Evolutionary conservation across 2,113 vertebrate genomes (phyloP).

Genomic region (Anarrhichthys ocellatus): DNA sequence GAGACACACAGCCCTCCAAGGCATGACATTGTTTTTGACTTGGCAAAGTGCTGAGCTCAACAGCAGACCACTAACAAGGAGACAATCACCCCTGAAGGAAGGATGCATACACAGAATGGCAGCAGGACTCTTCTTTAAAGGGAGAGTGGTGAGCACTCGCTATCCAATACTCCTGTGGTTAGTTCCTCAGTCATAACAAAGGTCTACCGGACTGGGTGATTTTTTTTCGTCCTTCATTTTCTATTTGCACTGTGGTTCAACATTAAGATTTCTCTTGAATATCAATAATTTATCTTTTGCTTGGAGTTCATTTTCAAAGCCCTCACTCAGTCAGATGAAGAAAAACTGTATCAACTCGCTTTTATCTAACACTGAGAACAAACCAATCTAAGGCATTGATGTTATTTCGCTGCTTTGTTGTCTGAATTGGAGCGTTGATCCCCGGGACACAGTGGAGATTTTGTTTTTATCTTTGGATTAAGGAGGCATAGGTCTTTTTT

Average conservation of each 20-base stretch:
- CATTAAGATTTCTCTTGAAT: slow-evolving; percentile 67
- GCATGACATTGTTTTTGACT: slow-evolving; percentile 84
- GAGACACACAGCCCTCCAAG: slow-evolving; percentile 72
- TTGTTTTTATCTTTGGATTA: slow-evolving; percentile 80
- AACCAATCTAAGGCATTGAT: slow-evolving; percentile 69
- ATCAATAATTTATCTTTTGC: slow-evolving; percentile 76
- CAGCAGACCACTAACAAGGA: slow-evolving; percentile 79
- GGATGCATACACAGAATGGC: slow-evolving; percentile 62
- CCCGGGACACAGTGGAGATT: slow-evolving; percentile 69
- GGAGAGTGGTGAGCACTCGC: slow-evolving; percentile 55
- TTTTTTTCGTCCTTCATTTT: slow-evolving; percentile 50
- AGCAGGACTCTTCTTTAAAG: slow-evolving; percentile 67
- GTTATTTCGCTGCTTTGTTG: slow-evolving; percentile 75
- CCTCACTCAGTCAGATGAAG: slow-evolving; percentile 60
- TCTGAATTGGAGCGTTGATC: slow-evolving; percentile 69
- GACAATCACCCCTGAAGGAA: slow-evolving; percentile 74
- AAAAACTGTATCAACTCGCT: slow-evolving; percentile 65
- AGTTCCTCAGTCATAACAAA: slow-evolving; percentile 57
- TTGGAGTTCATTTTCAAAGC: slow-evolving; percentile 79
- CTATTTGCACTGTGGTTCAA: slow-evolving; percentile 58
- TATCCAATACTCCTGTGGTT: slow-evolving; percentile 55
- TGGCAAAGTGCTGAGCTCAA: slow-evolving; percentile 84
- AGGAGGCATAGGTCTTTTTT: slow-evolving; percentile 77
- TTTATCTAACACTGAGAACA: slow-evolving; percentile 72
- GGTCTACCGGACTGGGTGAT: slow-evolving; percentile 46